A percentile compares a stretch with the other conserved stretches of the same genome.
Evolutionary conservation across 2,113 vertebrate genomes (phyloP).

Genomic region (Lontra canadensis): DNA sequence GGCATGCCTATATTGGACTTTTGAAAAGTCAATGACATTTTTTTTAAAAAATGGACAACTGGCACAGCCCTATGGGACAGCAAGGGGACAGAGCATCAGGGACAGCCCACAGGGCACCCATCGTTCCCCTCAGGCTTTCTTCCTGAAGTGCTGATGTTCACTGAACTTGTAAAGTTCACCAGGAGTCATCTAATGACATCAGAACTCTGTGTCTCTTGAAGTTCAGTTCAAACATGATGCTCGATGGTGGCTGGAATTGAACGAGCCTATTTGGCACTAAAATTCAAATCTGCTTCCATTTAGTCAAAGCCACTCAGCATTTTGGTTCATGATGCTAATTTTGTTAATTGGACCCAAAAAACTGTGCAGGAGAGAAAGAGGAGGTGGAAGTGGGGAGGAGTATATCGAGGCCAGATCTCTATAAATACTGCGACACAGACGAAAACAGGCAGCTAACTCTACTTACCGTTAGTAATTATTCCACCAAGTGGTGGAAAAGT

Average conservation of each 20-base stretch:
- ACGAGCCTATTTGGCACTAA: slow-evolving; percentile 38
- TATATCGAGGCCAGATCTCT: background rate
- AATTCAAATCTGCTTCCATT: slow-evolving; percentile 39
- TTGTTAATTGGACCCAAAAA: slow-evolving; percentile 39
- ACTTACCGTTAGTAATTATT: slow-evolving; percentile 38
- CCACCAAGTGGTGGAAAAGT: background rate
- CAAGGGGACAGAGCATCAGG: background rate
- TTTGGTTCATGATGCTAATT: slow-evolving; percentile 65
- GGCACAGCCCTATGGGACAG: accelerated
- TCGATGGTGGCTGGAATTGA: background rate
- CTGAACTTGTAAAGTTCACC: background rate
- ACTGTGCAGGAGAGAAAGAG: slow-evolving; percentile 58
- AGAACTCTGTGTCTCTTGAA: slow-evolving; percentile 8
- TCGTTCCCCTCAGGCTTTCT: background rate
- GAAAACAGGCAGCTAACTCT: background rate
- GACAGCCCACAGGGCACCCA: background rate
- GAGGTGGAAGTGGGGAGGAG: background rate
- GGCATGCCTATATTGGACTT: background rate
- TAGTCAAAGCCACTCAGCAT: slow-evolving; percentile 50
- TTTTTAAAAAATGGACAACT: background rate
- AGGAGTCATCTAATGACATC: background rate
- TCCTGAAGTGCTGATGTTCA: background rate
- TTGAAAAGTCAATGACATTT: slow-evolving; percentile 9
- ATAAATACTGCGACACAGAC: background rate
- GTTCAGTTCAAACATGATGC: background rate